Evolutionary conservation across 2,113 vertebrate genomes (phyloP).

Genomic region (Leptocoma aspasia): DNA sequence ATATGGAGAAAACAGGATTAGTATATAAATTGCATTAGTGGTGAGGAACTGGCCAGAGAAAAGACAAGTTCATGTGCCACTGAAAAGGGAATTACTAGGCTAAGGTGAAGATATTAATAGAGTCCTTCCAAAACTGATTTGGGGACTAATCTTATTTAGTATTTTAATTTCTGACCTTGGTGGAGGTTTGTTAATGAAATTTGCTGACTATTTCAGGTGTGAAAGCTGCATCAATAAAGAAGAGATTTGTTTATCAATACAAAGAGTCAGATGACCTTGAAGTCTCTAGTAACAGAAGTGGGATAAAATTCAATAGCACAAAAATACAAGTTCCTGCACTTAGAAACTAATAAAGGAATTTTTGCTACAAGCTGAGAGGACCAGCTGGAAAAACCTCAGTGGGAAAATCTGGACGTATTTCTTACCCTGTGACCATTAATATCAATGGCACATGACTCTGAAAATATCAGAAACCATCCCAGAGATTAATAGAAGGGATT

Average conservation of each 20-base stretch:
- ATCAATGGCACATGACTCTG: fast-evolving
- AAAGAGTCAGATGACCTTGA: slow-evolving; percentile 9
- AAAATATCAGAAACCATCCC: neutral
- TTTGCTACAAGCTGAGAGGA: neutral
- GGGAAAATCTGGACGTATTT: neutral
- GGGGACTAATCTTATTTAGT: slow-evolving; percentile 37
- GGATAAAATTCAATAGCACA: neutral
- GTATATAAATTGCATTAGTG: neutral
- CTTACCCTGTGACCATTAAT: neutral
- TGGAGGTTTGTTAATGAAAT: slow-evolving; percentile 19
- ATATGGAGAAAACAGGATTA: neutral
- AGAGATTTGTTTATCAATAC: neutral
- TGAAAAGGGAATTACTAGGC: neutral
- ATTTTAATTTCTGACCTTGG: slow-evolving; percentile 53
- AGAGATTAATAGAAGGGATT: neutral
- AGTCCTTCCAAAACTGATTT: neutral
- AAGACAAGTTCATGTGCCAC: neutral
- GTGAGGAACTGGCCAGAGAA: neutral
- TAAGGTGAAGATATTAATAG: slow-evolving; percentile 5
- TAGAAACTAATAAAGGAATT: neutral
- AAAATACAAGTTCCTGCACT: neutral
- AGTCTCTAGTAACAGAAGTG: neutral
- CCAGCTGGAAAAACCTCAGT: neutral
- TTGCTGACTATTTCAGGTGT: slow-evolving; percentile 9
- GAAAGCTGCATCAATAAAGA: slow-evolving; percentile 7